phyloP scores from a whole-genome alignment of 2,888 invertebrate species.

The Priocnemis perturbator region DNA sequence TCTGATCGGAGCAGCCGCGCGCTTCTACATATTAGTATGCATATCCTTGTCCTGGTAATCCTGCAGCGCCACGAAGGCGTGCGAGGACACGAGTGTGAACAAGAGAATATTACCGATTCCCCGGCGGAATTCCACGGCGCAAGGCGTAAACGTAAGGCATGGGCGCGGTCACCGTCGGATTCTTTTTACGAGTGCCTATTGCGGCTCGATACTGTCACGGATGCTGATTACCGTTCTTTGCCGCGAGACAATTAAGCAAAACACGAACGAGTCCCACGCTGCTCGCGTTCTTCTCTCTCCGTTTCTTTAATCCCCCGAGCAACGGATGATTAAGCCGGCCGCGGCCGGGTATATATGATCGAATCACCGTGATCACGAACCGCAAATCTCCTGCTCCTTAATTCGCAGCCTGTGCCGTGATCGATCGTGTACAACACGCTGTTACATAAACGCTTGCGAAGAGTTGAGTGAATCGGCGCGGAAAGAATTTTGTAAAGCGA shows the following conservation, averaged over 20 bases:
- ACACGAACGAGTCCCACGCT: constrained; percentile 4
- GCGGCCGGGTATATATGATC: too few relatives aligned
- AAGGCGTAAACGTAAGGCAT: constrained; percentile 8
- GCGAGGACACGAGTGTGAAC: not conserved
- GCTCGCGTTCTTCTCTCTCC: too few relatives aligned
- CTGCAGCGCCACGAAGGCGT: not conserved
- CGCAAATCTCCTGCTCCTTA: too few relatives aligned
- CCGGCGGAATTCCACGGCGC: constrained; percentile 17
- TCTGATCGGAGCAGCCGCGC: too few relatives aligned
- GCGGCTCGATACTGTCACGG: constrained; percentile 2
- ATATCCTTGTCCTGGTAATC: constrained; percentile 10
- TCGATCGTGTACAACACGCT: not conserved
- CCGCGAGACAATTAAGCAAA: constrained; percentile 6
- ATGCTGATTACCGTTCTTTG: constrained; percentile 5
- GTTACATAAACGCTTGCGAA: not conserved
- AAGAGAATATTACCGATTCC: constrained; percentile 19
- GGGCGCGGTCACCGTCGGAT: constrained; percentile 20
- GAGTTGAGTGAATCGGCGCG: not conserved
- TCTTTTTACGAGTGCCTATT: constrained; percentile 2
- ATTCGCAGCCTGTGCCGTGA: too few relatives aligned
- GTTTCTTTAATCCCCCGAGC: too few relatives aligned
- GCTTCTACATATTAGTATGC: too few relatives aligned
- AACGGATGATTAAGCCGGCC: too few relatives aligned
- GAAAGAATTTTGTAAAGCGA: not conserved
- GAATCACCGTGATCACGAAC: too few relatives aligned